Conservation (phyloP, 2,113 vertebrate species). For the Dromaius novaehollandiae region DNA sequence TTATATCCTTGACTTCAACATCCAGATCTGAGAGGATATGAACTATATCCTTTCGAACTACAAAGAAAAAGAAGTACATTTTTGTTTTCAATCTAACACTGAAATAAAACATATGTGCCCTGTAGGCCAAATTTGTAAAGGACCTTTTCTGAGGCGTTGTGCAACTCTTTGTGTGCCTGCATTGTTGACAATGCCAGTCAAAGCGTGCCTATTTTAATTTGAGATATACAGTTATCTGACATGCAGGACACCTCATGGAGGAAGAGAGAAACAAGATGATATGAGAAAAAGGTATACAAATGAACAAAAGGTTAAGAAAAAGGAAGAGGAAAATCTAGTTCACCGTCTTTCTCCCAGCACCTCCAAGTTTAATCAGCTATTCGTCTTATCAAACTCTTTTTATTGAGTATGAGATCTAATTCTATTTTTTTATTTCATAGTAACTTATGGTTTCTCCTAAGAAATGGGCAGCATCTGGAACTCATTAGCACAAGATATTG, state of each 20-base stretch:
- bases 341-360: background rate
- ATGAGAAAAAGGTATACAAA: background rate
- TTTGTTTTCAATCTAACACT: background rate
- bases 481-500: background rate
- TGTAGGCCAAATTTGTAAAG: background rate
- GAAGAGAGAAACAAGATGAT: background rate
- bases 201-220: background rate
- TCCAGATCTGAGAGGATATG: conserved; percentile 84
- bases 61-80: conserved; percentile 39
- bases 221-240: background rate
- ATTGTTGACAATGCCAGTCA: background rate
- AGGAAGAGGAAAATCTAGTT: background rate
- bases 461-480: background rate
- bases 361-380: background rate
- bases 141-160: background rate
- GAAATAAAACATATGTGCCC: background rate
- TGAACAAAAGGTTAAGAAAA: background rate
- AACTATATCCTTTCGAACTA: conserved; percentile 81
- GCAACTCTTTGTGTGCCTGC: background rate
- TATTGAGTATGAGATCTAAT: background rate
- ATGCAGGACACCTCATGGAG: background rate
- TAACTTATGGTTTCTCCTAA: background rate
- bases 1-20: conserved; percentile 87
- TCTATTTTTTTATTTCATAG: background rate
- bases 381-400: background rate